A percentile compares a stretch with the other conserved stretches of the same genome.
Evolutionary conservation across 2,888 invertebrate genomes (phyloP).

Genomic region (Eurytoma californica): DNA sequence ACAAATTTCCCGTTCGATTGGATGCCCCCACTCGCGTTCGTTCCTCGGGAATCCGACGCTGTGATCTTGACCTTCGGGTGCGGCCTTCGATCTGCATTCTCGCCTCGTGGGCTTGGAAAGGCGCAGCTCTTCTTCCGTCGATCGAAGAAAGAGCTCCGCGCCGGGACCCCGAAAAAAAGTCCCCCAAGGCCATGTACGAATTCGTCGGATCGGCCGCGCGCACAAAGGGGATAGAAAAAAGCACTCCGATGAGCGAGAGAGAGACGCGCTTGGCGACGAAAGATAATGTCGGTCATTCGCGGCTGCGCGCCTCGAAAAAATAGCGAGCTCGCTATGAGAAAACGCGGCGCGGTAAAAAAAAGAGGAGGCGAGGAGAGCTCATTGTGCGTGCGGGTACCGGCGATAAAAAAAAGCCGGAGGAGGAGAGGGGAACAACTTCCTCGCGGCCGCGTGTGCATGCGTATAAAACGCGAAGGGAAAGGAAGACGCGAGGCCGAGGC

Average conservation of each 20-base stretch:
- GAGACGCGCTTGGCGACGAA: slow-evolving; percentile 36
- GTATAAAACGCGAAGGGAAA: slow-evolving; percentile 1
- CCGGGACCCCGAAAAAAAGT: slow-evolving; percentile 8
- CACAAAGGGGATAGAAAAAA: neutral
- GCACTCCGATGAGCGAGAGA: neutral
- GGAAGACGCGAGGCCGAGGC: neutral
- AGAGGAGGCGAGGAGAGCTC: neutral
- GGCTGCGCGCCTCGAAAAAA: slow-evolving; percentile 44
- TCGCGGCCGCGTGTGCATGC: neutral
- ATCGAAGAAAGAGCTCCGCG: neutral
- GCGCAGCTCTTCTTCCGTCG: slow-evolving; percentile 12
- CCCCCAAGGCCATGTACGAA: slow-evolving; percentile 10
- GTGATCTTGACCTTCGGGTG: slow-evolving; percentile 40
- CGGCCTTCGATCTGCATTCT: slow-evolving; percentile 17
- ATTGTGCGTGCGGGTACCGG: neutral
- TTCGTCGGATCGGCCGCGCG: slow-evolving; percentile 8
- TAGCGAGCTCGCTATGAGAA: slow-evolving; percentile 41
- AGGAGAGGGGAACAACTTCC: too few relatives aligned
- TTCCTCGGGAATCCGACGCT: neutral
- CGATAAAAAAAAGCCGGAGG: neutral
- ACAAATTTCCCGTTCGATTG: too few relatives aligned
- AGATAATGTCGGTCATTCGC: slow-evolving; percentile 47
- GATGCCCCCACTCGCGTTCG: neutral
- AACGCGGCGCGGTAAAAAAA: slow-evolving; percentile 18
- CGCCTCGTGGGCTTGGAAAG: slow-evolving; percentile 28